Percentiles rank a stretch among this genome's conserved stretches.
These are phyloP conservation scores for Botia kubotai DNA, from an alignment of 2,797 vertebrate species.

Conservation along the genomic window DNA sequence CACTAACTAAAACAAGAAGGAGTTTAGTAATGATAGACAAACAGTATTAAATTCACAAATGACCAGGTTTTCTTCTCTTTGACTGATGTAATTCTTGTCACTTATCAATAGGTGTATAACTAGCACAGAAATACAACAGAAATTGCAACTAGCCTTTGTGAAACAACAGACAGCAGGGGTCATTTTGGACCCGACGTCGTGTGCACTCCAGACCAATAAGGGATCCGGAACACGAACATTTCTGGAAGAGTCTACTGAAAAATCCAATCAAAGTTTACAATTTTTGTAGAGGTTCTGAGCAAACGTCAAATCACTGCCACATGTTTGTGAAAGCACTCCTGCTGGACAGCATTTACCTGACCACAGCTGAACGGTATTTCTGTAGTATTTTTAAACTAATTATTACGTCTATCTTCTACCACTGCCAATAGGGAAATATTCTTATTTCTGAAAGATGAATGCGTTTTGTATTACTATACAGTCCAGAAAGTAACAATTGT, in stretches of 20 bases:
- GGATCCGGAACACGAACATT: constrained; percentile 27
- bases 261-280: constrained; percentile 28
- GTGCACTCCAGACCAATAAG: constrained; percentile 22
- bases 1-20: constrained; percentile 11
- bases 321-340: constrained; percentile 25
- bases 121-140: constrained; percentile 41
- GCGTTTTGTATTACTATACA: constrained; percentile 29
- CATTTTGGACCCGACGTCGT: constrained; percentile 34
- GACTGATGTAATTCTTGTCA: constrained; percentile 34
- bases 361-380: background rate
- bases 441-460: constrained; percentile 15
- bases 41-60: background rate
- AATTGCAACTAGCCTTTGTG: constrained; percentile 40
- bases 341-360: constrained; percentile 35
- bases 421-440: constrained; percentile 38
- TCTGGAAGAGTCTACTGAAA: constrained; percentile 17
- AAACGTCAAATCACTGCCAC: constrained; percentile 42
- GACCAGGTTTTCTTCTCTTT: background rate
- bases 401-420: constrained; percentile 16
- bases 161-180: constrained; percentile 28
- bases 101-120: constrained; percentile 45
- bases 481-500: background rate
- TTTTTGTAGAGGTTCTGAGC: constrained; percentile 17
- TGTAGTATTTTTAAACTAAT: constrained; percentile 31
- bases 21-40: background rate